Percentiles rank a stretch among this genome's conserved stretches.
Evolutionary conservation across 2,797 vertebrate species (phyloP).

Genomic region (Enteromius fasciolatus): DNA sequence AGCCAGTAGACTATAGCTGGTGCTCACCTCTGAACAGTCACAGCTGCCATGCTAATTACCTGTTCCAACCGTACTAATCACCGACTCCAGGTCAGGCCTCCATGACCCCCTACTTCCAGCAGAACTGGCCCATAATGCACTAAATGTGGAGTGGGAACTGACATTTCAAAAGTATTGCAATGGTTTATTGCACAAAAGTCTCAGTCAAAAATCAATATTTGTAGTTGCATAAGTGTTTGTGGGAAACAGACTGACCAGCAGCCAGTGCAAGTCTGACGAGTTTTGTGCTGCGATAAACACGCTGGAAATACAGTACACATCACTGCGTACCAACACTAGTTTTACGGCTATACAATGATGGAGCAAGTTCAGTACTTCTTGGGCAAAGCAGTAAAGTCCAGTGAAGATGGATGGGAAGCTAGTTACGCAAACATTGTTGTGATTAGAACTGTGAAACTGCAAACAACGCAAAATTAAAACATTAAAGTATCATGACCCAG

Average conservation of each 20-base stretch:
- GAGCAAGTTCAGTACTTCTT: not conserved
- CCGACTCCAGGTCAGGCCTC: conserved; percentile 37
- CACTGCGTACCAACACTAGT: no score
- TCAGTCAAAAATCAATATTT: not conserved
- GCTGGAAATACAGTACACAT: not conserved
- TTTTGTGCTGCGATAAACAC: conserved; percentile 1
- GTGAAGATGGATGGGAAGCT: not conserved
- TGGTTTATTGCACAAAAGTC: not conserved
- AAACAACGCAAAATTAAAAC: not conserved
- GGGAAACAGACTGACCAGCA: not conserved
- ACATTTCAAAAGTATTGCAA: conserved; percentile 13
- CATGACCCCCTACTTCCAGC: conserved; percentile 6
- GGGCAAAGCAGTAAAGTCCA: not conserved
- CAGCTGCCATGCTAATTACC: conserved; percentile 48
- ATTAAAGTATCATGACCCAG: not conserved
- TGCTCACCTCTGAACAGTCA: conserved; percentile 41
- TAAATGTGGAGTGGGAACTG: not conserved
- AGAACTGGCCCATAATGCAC: not conserved
- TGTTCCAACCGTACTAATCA: conserved; percentile 44
- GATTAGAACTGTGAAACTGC: no score
- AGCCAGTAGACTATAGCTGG: conserved; percentile 29
- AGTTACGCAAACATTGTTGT: not conserved
- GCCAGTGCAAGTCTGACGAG: not conserved
- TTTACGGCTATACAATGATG: not conserved
- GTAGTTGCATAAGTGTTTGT: not conserved